phyloP scores from a whole-genome alignment of 1,140 invertebrate genomes.

The Drosophila pectinifera region DNA sequence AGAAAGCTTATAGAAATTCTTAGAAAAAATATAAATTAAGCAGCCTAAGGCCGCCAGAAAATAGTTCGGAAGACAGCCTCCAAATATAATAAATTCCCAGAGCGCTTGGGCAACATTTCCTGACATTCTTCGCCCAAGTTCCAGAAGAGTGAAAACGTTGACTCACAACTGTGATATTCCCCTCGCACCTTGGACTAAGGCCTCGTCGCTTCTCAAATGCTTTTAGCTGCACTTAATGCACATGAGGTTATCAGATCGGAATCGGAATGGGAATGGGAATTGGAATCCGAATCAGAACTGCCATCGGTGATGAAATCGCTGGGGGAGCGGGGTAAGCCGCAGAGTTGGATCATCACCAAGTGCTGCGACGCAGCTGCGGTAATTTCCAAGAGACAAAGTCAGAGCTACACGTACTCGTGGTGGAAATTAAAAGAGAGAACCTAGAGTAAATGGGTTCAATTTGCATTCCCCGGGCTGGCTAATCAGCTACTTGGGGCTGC shows the following conservation, averaged over 20 bases:
- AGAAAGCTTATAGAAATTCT: background rate
- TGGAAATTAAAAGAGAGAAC: conserved; percentile 4
- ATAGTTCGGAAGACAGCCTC: background rate
- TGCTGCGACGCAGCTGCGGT: conserved; percentile 19
- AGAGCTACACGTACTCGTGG: conserved; percentile 21
- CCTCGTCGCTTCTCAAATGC: conserved; percentile 10
- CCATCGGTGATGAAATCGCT: conserved; percentile 24
- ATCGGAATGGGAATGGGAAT: conserved; percentile 11
- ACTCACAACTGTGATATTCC: conserved; percentile 19
- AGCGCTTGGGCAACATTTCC: background rate
- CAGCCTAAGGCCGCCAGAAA: background rate
- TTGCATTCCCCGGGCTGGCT: conserved; percentile 28
- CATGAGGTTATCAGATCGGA: conserved; percentile 32
- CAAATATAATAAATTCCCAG: background rate
- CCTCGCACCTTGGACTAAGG: background rate
- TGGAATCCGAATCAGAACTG: background rate
- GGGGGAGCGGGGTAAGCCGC: conserved; percentile 21
- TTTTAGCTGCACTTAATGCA: conserved; percentile 38
- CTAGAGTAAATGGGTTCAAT: conserved; percentile 22
- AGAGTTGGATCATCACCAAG: conserved; percentile 34
- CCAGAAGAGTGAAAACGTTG: conserved; percentile 1
- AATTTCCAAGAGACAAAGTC: conserved; percentile 28
- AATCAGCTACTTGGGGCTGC: conserved; percentile 5
- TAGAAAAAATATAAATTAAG: background rate
- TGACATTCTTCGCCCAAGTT: conserved; percentile 1